phyloP scores from a whole-genome alignment of 2,113 vertebrate species.

The Kobus ellipsiprymnus region DNA sequence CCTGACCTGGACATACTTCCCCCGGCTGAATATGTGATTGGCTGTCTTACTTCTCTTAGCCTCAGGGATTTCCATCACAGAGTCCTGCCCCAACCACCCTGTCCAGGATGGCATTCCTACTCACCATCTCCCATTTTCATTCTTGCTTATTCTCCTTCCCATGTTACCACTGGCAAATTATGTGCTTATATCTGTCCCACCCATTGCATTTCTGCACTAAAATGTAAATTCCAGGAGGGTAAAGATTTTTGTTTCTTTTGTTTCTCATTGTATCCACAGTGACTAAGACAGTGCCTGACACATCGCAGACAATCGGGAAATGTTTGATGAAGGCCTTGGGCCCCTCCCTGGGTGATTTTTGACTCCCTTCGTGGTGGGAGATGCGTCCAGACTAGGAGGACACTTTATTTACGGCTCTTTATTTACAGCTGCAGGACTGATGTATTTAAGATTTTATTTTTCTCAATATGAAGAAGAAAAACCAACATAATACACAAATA shows the following conservation, averaged over 20 bases:
- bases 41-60: neutral
- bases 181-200: neutral
- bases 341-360: neutral
- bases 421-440: neutral
- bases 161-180: neutral
- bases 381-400: neutral
- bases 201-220: neutral
- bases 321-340: neutral
- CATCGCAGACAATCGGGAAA: neutral
- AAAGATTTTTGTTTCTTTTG: neutral
- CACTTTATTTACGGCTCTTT: neutral
- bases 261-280: neutral
- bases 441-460: neutral
- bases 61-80: neutral
- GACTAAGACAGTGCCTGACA: neutral
- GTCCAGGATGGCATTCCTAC: neutral
- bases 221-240: neutral
- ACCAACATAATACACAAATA: neutral
- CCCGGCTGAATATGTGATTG: accelerated
- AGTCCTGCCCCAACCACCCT: neutral
- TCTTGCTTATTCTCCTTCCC: neutral
- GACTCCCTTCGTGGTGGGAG: neutral
- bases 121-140: no score
- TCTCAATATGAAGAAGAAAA: neutral
- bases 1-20: neutral